Percentiles rank a stretch among this genome's conserved stretches.
Conservation (phyloP, 2,888 invertebrate species). For the Tenthredo distinguenda region DNA sequence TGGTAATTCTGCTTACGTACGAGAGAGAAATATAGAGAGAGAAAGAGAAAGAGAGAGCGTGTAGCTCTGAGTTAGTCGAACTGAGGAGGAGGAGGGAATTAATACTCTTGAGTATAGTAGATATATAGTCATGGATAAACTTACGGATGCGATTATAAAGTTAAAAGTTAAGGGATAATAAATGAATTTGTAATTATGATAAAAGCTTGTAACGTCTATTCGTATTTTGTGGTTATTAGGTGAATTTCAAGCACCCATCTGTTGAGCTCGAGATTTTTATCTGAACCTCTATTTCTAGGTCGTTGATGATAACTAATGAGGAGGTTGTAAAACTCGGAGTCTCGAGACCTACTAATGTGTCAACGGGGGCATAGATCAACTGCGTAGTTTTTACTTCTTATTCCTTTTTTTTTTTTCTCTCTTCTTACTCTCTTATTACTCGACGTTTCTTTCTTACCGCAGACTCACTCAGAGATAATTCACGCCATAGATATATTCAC, state of each 20-base stretch:
- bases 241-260: conserved; percentile 7
- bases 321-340: conserved; percentile 30
- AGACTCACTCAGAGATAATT: conserved; percentile 1
- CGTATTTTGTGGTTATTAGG: neutral
- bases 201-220: neutral
- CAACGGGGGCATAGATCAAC: conserved; percentile 36
- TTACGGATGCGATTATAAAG: neutral
- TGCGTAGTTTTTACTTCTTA: neutral
- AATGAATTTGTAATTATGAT: neutral
- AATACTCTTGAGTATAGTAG: neutral
- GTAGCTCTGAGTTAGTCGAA: neutral
- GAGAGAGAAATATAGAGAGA: neutral
- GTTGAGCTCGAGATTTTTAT: conserved; percentile 42
- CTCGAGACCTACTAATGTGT: conserved; percentile 20
- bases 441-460: neutral
- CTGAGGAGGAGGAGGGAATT: neutral
- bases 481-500: neutral
- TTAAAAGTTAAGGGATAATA: neutral
- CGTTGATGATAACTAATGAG: conserved; percentile 42
- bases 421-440: neutral
- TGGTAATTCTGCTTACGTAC: conserved; percentile 26
- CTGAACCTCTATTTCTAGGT: conserved; percentile 29
- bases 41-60: neutral
- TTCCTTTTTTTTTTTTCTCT: neutral
- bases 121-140: neutral